A percentile compares a stretch with the other conserved stretches of the same genome.
phyloP scores from a whole-genome alignment of 2,113 vertebrate species.

The Apus apus region DNA sequence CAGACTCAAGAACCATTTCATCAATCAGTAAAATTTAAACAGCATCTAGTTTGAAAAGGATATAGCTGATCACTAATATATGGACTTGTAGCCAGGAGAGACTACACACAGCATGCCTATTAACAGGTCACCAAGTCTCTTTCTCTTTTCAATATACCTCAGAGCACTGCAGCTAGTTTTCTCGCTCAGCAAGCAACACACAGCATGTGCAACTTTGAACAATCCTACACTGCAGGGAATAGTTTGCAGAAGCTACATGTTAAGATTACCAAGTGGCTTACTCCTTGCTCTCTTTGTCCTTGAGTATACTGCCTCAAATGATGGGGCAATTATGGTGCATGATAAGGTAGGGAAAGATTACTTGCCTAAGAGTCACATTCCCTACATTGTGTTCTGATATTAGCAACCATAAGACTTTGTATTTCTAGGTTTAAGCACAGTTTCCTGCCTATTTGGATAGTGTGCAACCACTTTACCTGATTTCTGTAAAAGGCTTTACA shows the following conservation, averaged over 20 bases:
- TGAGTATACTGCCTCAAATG: conserved; percentile 65
- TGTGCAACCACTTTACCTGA: not conserved
- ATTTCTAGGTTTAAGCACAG: not conserved
- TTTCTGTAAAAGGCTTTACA: not conserved
- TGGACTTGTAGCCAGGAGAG: not conserved
- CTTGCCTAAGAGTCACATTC: not conserved
- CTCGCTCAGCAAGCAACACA: conserved; percentile 58
- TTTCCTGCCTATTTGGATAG: not conserved
- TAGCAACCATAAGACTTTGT: not conserved
- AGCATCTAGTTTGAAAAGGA: not conserved
- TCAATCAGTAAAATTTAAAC: not conserved
- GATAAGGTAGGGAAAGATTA: not conserved
- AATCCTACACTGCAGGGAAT: conserved; percentile 72
- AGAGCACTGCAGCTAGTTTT: conserved; percentile 50
- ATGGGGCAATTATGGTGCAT: conserved; percentile 18
- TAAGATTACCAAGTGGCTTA: conserved; percentile 72
- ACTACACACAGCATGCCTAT: not conserved
- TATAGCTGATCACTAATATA: not conserved
- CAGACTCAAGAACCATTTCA: not conserved
- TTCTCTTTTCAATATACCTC: conserved; percentile 43
- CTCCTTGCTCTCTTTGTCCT: conserved; percentile 75
- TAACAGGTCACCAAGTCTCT: not conserved
- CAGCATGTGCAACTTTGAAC: conserved; percentile 71
- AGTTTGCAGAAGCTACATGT: conserved; percentile 75
- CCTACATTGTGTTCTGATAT: not conserved